Base-by-base conservation (phyloP, 2,797 vertebrate genomes). In the Ptychobarbus kaznakovi region DNA sequence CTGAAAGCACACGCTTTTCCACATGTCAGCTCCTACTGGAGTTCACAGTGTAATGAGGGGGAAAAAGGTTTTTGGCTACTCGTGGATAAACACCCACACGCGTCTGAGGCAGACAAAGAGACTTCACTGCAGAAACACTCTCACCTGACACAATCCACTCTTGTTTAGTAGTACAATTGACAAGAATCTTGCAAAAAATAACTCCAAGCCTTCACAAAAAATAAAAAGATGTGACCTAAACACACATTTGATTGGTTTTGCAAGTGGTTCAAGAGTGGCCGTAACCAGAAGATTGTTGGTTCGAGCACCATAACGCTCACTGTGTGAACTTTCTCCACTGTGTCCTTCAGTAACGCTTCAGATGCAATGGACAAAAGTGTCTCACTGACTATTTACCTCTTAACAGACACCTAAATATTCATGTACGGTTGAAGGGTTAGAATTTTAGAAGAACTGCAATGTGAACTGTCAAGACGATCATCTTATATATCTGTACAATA, bases 21-120 rank as follows among this genome's bases (percentile, higher is more conserved):
- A 92, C 93, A 92, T 93, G 93, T 91, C 91, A 91, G 89, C 89
- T 88, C 86, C 87, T 90, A 90, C 86, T 89, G 87, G 77, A 93
- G 93, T 92, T 92, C 90, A 93, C 88, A 89, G 90, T 89, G 91
- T 95, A 94, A 95, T 95, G 92, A 92, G 93, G 93, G 89, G 89
- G 89, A 94, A 92, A 88, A 93, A 92, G 93, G 87, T 93, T 93
- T 88, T 88, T 90, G 91, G 90, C 89, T 86, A 91, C 90, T 90
- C 80, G 87, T 84, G 86, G 86, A 93, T 92, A 95, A 84, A 88
- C 87, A 90, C 90, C 92, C 90, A 84, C 92, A 89, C 74, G 51
- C 91, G 90, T 89, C 86, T 91, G 79, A 75, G 81, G 84, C 83
- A 88, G 88, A 90, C 84, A 85, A 51, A 81, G 72, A 86, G 76